Conservation (phyloP, 2,113 vertebrate species). For the Bothrops jararaca region DNA sequence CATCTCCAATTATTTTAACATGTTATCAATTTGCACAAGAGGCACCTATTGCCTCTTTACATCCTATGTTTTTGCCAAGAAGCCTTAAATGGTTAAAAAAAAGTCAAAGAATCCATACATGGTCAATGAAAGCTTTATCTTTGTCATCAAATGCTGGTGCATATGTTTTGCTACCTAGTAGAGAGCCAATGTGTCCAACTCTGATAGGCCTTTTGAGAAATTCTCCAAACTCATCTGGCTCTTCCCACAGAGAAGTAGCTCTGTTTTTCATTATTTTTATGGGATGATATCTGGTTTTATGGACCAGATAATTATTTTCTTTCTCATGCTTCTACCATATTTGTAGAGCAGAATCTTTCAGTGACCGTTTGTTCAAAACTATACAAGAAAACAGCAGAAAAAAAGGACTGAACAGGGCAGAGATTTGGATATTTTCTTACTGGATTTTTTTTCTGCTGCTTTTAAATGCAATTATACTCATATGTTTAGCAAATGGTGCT, state of each 20-base stretch:
- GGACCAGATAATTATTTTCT: neutral
- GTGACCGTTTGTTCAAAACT: neutral
- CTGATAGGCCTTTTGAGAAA: neutral
- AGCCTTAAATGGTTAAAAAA: neutral
- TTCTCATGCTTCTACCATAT: neutral
- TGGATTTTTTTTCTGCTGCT: neutral
- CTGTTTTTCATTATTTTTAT: neutral
- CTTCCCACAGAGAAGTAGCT: neutral
- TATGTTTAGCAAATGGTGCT: neutral
- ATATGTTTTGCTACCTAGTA: neutral
- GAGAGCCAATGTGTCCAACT: neutral
- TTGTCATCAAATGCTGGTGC: neutral
- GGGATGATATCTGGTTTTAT: neutral
- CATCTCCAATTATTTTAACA: neutral
- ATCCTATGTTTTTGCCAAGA: neutral
- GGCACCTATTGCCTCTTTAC: neutral
- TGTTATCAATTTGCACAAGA: neutral
- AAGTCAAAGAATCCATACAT: neutral
- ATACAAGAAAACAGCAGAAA: neutral
- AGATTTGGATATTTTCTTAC: neutral
- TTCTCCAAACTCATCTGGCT: neutral
- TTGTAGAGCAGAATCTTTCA: neutral
- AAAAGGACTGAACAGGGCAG: neutral
- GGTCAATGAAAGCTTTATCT: neutral
- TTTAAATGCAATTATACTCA: neutral